Evolutionary conservation across 2,888 invertebrate species (phyloP), one percentile per base, ranked within the genome.

Genomic region (Scaptomyza cyrtandrae): DNA sequence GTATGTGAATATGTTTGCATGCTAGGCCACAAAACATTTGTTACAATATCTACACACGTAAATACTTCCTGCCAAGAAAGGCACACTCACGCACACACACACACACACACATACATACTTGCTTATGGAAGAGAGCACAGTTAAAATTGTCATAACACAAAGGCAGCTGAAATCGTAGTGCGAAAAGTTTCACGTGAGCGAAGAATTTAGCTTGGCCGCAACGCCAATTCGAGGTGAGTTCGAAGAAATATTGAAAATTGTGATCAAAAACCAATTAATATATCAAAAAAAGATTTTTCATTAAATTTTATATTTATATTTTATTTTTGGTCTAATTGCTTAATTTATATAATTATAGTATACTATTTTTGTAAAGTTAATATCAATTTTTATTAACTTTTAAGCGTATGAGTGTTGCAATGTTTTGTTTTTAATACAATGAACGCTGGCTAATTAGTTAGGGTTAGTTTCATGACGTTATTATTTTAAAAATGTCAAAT

Each of bases 61-160:
- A 88, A 88, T 88, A 73, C 77, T 86, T 86, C 65, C 86, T 83
- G 74, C 77, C 74, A 79, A 82, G 83, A 82, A 82, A 80, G 45
- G 35, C 63, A 64, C 6, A 72, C 72, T 63, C 72, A 82, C 86
- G 76, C 87, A 85, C 29, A 16, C 58, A 46, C 63, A 49, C 43
- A 39, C 43, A 31, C n/a, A n/a, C n/a, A n/a, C n/a, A n/a, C n/a
- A n/a, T n/a, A n/a, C n/a, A n/a, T n/a, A n/a, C 49, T 56, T 52
- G 63, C 68, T 57, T 69, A 78, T 81, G 76, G 70, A 66, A 68
- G 71, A 68, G 71, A 75, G 73, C 69, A 84, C 85, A 86, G 86
- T 88, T 86, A 88, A 86, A 86, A 89, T 86, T 85, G 81, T 87
- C 86, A 88, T 86, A 89, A 87, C 75, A 89, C 77, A 88, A 88